Evolutionary conservation across 2,797 vertebrate species (phyloP), one percentile per base, ranked within the genome.

Genomic region (Caiman crocodilus): DNA sequence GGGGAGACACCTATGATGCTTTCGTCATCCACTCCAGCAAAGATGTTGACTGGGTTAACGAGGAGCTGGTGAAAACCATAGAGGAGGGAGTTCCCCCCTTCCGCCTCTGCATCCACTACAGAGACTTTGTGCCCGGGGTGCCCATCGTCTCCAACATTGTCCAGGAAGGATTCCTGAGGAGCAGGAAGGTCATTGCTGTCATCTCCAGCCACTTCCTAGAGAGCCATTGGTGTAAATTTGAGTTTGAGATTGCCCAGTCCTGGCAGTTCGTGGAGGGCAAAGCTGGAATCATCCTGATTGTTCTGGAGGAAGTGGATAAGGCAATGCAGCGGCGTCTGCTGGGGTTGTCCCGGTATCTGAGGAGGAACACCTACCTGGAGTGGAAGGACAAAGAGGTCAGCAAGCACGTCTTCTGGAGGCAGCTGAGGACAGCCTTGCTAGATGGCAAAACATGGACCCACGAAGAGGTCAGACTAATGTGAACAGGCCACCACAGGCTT

Each of bases 1-100:
- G 96, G 1, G 97, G 97, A 2, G 89, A 83, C 18, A 93, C 59
- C 28, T 98, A 98, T 3, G 98, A 98, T 21, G 98, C 98, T 0
- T 99, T 99, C 94, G 98, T 99, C 14, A 98, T 99, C 91, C 98
- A 98, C 95, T 99, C 98, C 14, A 98, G 98, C 90, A 96, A 98
- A 73, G 98, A 99, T 89, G 98, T 98, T 69, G 97, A 97, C 25
- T 99, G 98, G 98, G 98, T 99, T 78, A 97, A 92, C 11, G 97
- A 97, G 65, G 97, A 98, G 77, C 88, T 99, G 88, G 97, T 98
- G 67, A 98, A 97, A 75, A 98, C 98, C 56, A 92, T 98, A 84
- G 98, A 98, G 95, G 96, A 90, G 60, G 98, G 98, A 25, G 92
- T 65, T 5, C 98, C 98, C n/a, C 94, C 90, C 6, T 98, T 98